Percentiles rank a stretch among this genome's conserved stretches.
These are phyloP conservation scores for Ammodytes marinus DNA, from an alignment of 2,113 vertebrate species.

Conservation along the genomic window DNA sequence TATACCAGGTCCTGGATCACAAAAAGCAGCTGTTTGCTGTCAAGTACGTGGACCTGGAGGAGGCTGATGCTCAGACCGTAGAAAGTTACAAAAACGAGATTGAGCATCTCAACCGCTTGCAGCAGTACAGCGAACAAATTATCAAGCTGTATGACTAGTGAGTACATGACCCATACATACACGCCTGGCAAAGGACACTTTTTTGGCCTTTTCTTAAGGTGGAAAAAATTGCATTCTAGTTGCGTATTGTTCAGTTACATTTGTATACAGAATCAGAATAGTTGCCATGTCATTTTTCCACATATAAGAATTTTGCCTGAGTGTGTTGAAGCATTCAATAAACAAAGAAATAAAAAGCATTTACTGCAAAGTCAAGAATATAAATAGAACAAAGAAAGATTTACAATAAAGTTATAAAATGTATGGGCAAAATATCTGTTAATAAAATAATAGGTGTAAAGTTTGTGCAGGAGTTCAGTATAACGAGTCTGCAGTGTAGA, in stretches of 20 bases:
- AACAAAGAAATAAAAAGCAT: too few relatives aligned
- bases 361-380: too few relatives aligned
- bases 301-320: too few relatives aligned
- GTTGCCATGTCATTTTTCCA: too few relatives aligned
- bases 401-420: too few relatives aligned
- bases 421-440: too few relatives aligned
- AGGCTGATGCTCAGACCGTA: conserved; percentile 92
- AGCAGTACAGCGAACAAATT: conserved; percentile 96
- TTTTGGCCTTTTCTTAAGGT: background rate
- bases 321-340: too few relatives aligned
- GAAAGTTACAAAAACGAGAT: conserved; percentile 98
- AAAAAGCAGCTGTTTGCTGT: conserved; percentile 95
- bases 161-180: conserved; percentile 70
- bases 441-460: too few relatives aligned
- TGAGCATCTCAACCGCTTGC: conserved; percentile 93
- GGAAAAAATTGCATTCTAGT: too few relatives aligned
- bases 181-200: background rate
- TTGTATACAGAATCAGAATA: background rate
- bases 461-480: too few relatives aligned
- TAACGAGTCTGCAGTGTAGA: too few relatives aligned
- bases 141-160: conserved; percentile 96
- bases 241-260: background rate
- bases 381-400: too few relatives aligned
- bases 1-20: conserved; percentile 95
- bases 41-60: conserved; percentile 94